These are phyloP conservation scores for Seladonia tumulorum DNA, from an alignment of 2,888 invertebrate species.

Conservation along the genomic window DNA sequence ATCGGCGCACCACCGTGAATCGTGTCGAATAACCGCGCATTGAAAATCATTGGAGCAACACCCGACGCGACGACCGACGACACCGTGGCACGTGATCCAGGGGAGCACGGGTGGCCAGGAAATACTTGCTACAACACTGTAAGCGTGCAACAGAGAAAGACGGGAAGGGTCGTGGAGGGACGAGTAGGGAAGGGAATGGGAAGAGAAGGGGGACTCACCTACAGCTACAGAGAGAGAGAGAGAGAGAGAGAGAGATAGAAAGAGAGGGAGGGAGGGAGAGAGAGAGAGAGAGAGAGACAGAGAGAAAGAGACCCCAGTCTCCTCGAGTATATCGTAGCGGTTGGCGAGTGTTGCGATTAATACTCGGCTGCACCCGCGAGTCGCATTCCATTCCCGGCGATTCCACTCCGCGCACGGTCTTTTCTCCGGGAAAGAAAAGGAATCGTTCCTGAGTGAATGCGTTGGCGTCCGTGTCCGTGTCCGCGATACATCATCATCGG, in stretches of 20 bases:
- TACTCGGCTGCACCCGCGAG: constrained; percentile 70
- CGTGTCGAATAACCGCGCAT: neutral
- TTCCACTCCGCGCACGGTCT: constrained; percentile 34
- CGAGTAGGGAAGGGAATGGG: neutral
- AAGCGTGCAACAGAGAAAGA: constrained; percentile 63
- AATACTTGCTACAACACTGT: constrained; percentile 59
- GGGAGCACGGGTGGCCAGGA: constrained; percentile 31
- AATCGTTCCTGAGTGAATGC: neutral
- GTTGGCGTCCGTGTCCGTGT: neutral
- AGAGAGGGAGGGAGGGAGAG: constrained; percentile 74
- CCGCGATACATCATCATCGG: neutral
- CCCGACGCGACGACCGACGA: neutral
- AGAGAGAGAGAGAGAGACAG: constrained; percentile 73
- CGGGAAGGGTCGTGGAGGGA: constrained; percentile 56
- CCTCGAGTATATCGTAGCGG: constrained; percentile 77
- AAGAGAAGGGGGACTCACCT: constrained; percentile 66
- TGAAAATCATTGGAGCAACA: neutral
- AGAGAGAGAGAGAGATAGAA: constrained; percentile 73
- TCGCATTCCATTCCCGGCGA: constrained; percentile 67
- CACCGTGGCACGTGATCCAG: constrained; percentile 13
- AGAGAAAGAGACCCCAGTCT: constrained; percentile 75
- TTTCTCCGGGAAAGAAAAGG: constrained; percentile 16
- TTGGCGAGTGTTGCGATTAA: constrained; percentile 74
- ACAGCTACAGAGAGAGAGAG: constrained; percentile 56
- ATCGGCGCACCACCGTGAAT: neutral